Conservation (phyloP, 1,140 invertebrate species). For the Drosophila tristis region DNA sequence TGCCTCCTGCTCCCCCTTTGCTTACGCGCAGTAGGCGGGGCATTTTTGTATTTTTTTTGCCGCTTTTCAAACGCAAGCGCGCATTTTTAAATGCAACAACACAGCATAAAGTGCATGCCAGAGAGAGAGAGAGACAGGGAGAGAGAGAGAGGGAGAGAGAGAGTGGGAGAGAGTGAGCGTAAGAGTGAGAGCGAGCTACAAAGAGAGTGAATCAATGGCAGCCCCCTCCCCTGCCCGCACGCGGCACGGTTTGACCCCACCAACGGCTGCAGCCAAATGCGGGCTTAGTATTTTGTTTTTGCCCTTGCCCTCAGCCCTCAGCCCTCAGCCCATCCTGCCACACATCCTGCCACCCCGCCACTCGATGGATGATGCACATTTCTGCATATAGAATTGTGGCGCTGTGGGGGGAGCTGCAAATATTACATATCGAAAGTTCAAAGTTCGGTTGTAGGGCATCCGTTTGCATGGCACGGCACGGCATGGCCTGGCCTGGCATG, state of each 20-base stretch:
- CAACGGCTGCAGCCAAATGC: slow-evolving; percentile 35
- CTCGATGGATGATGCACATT: slow-evolving; percentile 19
- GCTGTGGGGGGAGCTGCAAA: slow-evolving; percentile 29
- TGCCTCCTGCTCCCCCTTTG: neutral
- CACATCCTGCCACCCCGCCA: slow-evolving; percentile 1
- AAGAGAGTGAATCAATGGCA: slow-evolving; percentile 16
- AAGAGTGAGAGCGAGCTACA: neutral
- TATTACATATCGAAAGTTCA: slow-evolving; percentile 70
- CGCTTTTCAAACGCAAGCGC: slow-evolving; percentile 82
- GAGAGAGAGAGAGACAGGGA: neutral
- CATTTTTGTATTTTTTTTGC: slow-evolving; percentile 77
- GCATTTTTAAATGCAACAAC: slow-evolving; percentile 77
- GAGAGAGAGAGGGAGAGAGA: neutral
- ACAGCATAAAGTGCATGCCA: slow-evolving; percentile 5
- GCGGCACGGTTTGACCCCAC: neutral
- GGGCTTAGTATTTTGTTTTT: slow-evolving; percentile 66
- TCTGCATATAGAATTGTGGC: slow-evolving; percentile 36
- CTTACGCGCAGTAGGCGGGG: slow-evolving; percentile 65
- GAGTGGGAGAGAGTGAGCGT: neutral
- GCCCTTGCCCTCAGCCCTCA: slow-evolving; percentile 2
- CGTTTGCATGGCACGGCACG: slow-evolving; percentile 19
- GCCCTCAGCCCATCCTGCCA: slow-evolving; percentile 2
- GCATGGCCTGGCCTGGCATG: neutral
- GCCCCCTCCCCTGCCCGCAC: neutral
- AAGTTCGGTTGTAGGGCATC: slow-evolving; percentile 69